Base-by-base conservation (phyloP, 2,113 vertebrate species). In the Gobio gobio region DNA sequence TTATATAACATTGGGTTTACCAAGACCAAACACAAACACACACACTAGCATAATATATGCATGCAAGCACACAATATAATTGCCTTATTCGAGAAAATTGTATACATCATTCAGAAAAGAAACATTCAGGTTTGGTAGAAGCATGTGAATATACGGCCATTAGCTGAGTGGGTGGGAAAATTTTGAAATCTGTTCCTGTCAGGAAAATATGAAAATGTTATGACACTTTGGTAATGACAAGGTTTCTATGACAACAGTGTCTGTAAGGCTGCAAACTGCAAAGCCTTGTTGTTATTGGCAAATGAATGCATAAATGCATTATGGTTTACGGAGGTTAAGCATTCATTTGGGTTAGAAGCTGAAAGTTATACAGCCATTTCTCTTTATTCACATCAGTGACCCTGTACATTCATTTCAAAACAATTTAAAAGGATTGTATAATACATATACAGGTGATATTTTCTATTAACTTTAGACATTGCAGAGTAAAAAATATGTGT, bases 141-240 rank as follows among this genome's bases (percentile, higher is more conserved):
- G 20, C 10, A 3, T 56, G 40, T 75, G 13, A 47, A 76, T 56
- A 24, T 54, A 59, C 6, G 4, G 24, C 76, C 18, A 74, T 24
- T 72, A 73, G 56, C 22, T 56, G 74, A 85, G 73, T 70, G 61
- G 49, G 51, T 33, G 47, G 61, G 47, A 16, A 45, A 63, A 40
- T 49, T 33, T 47, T 24, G 61, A 82, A 68, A 82, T 82, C 61
- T 51, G 63, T 81, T 81, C 63, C 18, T 51, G 59, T 72, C 64
- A 82, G 64, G 33, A 83, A 59, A 68, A 82, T 54, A 49, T 72
- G 51, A 72, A 83, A 72, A 83, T 72, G 66, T 83, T 83, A 24
- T 72, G 66, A 83, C 66, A 68, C 78, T 72, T 72, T 73, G n/a
- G 51, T 83, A 83, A 83, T 83, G 49, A 58, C 80, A 83, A 3